Evolutionary conservation across 1,140 invertebrate genomes (phyloP), one percentile per base, ranked within the genome.

Genomic region (Lordiphosa stackelbergi): DNA sequence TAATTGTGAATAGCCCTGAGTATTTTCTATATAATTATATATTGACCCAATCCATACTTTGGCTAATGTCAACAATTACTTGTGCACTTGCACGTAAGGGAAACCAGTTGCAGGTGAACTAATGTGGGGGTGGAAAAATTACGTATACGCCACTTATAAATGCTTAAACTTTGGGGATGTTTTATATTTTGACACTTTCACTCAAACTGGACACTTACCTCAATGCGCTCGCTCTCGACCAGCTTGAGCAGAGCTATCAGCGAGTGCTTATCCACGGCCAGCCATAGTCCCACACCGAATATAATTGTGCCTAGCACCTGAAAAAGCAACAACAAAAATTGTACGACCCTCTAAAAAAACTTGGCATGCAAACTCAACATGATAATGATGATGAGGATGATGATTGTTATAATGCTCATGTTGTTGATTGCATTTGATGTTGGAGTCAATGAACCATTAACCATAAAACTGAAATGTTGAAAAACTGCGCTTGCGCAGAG

Each of bases 251-350:
- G 88, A 63, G 90, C 90, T 55, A 92, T 90, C 69, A 93, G 90
- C 6, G 93, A 93, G 60, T 89, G 90, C 68, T 91, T 91, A 85
- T 95, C 93, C 10, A 92, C 91, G 12, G 91, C 90, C 3, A 95
- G 87, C 93, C 94, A 95, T 86, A 95, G 92, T 70, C 94, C 94
- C 43, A 94, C 89, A 10, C 92, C 91, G 42, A 95, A 87, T 43
- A 94, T 91, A 48, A 91, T 91, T 73, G 92, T 92, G 71, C 94
- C 94, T 64, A 92, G 89, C 73, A 95, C 85, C 94, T 95, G 34
- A 53, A 56, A 24, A 5, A 54, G n/a, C n/a, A 12, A 41, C 41
- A 52, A 52, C 53, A 53, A 52, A 45, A 60, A 36, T 53, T 66
- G 42, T 37, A 28, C 41, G 12, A 31, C 28, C 28, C 28, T 31